Evolutionary conservation across 2,797 vertebrate genomes (phyloP).

Genomic region (Nannoperca australis): DNA sequence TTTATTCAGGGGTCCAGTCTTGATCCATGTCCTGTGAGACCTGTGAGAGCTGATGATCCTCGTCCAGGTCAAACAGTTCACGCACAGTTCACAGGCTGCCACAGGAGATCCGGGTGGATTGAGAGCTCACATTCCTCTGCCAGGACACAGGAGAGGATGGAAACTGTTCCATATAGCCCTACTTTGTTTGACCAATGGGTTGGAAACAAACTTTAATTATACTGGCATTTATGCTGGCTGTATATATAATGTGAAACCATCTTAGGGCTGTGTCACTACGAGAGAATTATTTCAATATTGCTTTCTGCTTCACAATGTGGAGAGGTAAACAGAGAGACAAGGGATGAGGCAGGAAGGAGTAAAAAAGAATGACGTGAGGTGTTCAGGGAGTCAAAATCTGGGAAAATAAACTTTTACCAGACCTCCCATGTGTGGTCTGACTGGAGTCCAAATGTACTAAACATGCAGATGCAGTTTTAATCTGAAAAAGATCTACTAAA

Average conservation of each 20-base stretch:
- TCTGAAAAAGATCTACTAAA: background rate
- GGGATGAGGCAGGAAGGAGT: background rate
- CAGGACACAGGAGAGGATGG: constrained; percentile 23
- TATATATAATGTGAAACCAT: background rate
- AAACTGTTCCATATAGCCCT: constrained; percentile 14
- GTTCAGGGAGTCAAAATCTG: background rate
- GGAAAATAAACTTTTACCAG: constrained; percentile 21
- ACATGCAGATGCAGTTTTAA: background rate
- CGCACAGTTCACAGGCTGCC: constrained; percentile 42
- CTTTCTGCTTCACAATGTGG: background rate
- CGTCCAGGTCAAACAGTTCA: constrained; percentile 51
- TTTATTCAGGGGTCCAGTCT: constrained; percentile 1
- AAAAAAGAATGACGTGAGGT: background rate
- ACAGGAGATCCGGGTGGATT: constrained; percentile 65
- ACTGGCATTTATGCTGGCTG: background rate
- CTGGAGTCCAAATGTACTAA: background rate
- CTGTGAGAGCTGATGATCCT: constrained; percentile 28
- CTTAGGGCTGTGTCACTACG: background rate
- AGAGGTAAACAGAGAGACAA: background rate
- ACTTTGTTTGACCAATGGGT: constrained; percentile 12
- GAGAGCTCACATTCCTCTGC: constrained; percentile 67
- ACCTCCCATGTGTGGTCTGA: background rate
- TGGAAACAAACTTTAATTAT: constrained; percentile 18
- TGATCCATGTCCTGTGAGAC: constrained; percentile 14
- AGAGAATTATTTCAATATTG: constrained; percentile 1